Evolutionary conservation across 2,797 vertebrate species (phyloP), one percentile per base, ranked within the genome.

Genomic region (Lagocephalus sceleratus): DNA sequence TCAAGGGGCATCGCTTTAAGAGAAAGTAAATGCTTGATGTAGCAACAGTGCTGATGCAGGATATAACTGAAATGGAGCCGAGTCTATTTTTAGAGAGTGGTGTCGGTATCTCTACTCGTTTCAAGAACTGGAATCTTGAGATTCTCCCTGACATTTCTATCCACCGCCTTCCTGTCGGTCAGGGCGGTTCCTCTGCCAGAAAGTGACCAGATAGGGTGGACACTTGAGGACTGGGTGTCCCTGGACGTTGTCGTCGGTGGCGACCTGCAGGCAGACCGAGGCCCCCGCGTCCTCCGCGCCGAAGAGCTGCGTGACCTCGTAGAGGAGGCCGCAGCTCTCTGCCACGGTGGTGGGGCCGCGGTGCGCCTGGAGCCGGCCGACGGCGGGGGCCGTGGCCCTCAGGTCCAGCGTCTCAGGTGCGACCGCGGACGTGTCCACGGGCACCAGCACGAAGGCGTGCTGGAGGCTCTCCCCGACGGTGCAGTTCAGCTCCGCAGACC

Each of bases 271-370:
- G 9, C 91, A 92, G 71, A 92, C 79, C 0, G 19, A 57, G 0
- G 17, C 42, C 45, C 42, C 65, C 0, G 6, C 43, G 7, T 35
- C 38, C n/a, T 12, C 50, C 2, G 46, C 20, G 49, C 48, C 62
- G 51, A 90, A 79, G 19, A 80, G 65, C 20, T 47, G 22, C 1
- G 78, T 87, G 52, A 89, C 72, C 0, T 91, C 81, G 5, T 87
- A 92, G n/a, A 76, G 79, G 15, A 88, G 74, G 54, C 91, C 91
- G 4, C 91, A 92, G 60, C 19, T 40, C 0, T 86, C 56, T 10
- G 83, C 63, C 1, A 90, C 35, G 2, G 53, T 61, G 26, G 59
- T 78, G 15, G 21, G 71, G 48, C 54, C 20, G 53, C 1, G 59
- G 60, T 72, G 69, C 6, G 4, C 11, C 0, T 47, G 60, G 50